A percentile compares a stretch with the other conserved stretches of the same genome.
Evolutionary conservation across 2,797 vertebrate species (phyloP).

Genomic region (Enteromius fasciolatus): DNA sequence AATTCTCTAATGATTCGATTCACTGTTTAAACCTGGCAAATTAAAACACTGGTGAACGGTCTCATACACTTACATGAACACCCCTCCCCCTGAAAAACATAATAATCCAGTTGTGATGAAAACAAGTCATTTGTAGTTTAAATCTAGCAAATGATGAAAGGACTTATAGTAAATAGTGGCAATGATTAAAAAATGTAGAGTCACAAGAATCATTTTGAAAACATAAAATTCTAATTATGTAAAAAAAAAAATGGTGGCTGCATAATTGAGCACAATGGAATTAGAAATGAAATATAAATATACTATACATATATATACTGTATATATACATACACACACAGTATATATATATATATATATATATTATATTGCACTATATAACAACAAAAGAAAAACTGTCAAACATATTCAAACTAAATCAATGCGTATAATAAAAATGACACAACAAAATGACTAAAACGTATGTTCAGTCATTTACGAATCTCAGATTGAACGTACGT

Average conservation of each 20-base stretch:
- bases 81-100: background rate
- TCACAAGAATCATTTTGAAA: background rate
- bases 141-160: background rate
- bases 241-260: background rate
- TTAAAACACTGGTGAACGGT: background rate
- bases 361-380: too few relatives aligned
- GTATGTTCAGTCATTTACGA: conserved; percentile 8
- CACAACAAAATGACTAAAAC: background rate
- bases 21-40: background rate
- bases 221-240: background rate
- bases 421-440: background rate
- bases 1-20: background rate
- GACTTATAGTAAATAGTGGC: background rate
- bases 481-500: conserved; percentile 34
- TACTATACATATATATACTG: background rate
- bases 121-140: background rate
- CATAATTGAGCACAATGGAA: background rate
- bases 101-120: background rate
- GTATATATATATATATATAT: too few relatives aligned
- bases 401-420: background rate
- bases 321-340: too few relatives aligned
- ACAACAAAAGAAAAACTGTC: background rate
- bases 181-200: background rate
- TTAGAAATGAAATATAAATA: background rate
- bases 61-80: too few relatives aligned